These are phyloP conservation scores for Sylvia borin DNA, from an alignment of 2,797 vertebrate species.

Conservation along the genomic window DNA sequence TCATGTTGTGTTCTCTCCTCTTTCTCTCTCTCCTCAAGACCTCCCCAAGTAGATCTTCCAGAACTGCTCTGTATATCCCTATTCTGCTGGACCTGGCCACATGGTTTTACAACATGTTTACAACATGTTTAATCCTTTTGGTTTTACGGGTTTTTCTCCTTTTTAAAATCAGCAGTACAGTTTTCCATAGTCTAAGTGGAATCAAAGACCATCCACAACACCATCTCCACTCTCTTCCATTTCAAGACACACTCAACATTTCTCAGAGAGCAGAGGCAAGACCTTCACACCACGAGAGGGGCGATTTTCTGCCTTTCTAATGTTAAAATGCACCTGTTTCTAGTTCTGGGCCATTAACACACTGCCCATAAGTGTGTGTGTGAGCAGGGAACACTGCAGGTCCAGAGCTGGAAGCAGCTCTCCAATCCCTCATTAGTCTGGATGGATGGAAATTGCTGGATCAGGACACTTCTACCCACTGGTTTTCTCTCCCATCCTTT, in stretches of 20 bases:
- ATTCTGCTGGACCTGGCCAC: accelerated
- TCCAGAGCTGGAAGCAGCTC: neutral
- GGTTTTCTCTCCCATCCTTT: neutral
- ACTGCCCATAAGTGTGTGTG: accelerated
- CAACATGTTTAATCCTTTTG: neutral
- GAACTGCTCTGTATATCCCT: neutral
- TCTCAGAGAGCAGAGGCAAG: neutral
- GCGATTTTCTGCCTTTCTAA: neutral
- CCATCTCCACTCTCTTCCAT: neutral
- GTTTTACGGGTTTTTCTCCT: neutral
- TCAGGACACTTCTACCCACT: neutral
- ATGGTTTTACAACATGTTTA: neutral
- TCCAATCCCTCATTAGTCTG: accelerated
- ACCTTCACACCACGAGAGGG: accelerated
- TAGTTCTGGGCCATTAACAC: neutral
- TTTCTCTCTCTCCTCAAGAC: neutral
- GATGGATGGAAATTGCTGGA: neutral
- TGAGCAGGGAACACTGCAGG: neutral
- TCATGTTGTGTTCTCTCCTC: neutral
- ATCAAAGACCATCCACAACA: neutral
- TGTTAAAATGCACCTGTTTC: neutral
- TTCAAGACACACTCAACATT: neutral
- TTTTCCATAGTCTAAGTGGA: neutral
- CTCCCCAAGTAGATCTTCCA: neutral
- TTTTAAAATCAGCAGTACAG: neutral